phyloP scores from a whole-genome alignment of 2,888 invertebrate genomes.

The Cactoblastis cactorum region DNA sequence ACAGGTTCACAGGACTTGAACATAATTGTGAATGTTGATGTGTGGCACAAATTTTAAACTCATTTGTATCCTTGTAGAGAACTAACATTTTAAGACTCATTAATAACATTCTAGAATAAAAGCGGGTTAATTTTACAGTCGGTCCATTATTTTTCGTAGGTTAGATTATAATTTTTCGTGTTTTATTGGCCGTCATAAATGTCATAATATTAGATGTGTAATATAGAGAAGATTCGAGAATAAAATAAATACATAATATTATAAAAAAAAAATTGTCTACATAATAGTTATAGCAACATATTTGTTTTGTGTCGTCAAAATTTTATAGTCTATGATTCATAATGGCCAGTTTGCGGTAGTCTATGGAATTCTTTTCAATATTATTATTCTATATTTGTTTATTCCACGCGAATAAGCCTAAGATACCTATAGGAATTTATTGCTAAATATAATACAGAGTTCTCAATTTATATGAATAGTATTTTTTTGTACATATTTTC shows the following conservation, averaged over 20 bases:
- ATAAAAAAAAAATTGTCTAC: slow-evolving; percentile 41
- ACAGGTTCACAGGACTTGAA: slow-evolving; percentile 13
- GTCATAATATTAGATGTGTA: slow-evolving; percentile 72
- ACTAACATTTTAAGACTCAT: slow-evolving; percentile 16
- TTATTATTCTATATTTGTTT: slow-evolving; percentile 22
- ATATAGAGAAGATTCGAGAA: slow-evolving; percentile 65
- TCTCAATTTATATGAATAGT: slow-evolving; percentile 34
- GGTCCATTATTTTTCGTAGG: slow-evolving; percentile 47
- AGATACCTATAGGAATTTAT: slow-evolving; percentile 29
- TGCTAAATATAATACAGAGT: slow-evolving; percentile 30
- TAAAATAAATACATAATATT: slow-evolving; percentile 44
- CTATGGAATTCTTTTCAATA: slow-evolving; percentile 8
- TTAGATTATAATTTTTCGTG: slow-evolving; percentile 50
- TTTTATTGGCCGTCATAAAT: slow-evolving; percentile 63
- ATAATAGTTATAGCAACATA: slow-evolving; percentile 32
- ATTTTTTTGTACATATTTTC: slow-evolving; percentile 54
- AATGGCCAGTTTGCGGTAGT: slow-evolving; percentile 29
- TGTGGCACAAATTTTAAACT: slow-evolving; percentile 45
- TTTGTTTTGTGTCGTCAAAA: slow-evolving; percentile 44
- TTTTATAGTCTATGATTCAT: slow-evolving; percentile 32
- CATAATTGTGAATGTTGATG: slow-evolving; percentile 29
- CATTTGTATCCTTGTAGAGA: slow-evolving; percentile 14
- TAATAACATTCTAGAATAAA: slow-evolving; percentile 36
- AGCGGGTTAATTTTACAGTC: slow-evolving; percentile 39
- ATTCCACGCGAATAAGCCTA: slow-evolving; percentile 34